These are phyloP conservation scores for Magallana nippona DNA, from an alignment of 2,888 invertebrate species.

Conservation along the genomic window DNA sequence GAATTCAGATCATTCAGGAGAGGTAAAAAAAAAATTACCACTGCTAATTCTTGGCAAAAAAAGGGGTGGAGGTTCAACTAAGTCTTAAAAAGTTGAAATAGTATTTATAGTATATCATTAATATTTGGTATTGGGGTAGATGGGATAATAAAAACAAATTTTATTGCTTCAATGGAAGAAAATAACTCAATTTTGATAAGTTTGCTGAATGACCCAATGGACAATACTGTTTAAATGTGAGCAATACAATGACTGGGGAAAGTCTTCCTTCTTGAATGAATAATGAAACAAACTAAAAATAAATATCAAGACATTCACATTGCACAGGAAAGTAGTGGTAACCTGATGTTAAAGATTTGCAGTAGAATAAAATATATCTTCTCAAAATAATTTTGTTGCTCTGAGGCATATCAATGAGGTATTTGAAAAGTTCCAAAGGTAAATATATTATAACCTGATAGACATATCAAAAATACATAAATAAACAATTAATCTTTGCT, in stretches of 20 bases:
- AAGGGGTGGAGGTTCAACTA: no score
- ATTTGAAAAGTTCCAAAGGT: slow-evolving; percentile 8
- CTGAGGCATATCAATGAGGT: slow-evolving; percentile 21
- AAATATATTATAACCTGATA: neutral
- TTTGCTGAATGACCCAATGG: neutral
- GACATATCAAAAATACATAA: slow-evolving; percentile 7
- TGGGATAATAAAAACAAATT: no score
- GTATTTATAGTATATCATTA: no score
- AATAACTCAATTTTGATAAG: no score
- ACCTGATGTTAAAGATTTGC: slow-evolving; percentile 14
- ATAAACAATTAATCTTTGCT: slow-evolving; percentile 29
- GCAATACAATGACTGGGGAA: neutral
- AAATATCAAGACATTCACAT: slow-evolving; percentile 11
- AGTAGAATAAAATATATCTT: slow-evolving; percentile 29
- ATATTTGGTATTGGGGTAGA: no score
- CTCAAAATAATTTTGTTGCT: slow-evolving; percentile 11
- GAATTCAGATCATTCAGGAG: neutral
- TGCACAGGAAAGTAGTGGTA: neutral
- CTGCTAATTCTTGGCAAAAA: no score
- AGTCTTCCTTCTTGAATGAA: neutral
- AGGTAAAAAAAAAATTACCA: neutral
- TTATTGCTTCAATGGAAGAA: no score
- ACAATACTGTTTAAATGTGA: slow-evolving; percentile 23
- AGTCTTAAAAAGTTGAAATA: no score
- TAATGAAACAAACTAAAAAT: neutral